Evolutionary conservation across 1,140 invertebrate genomes (phyloP).

Genomic region (Aleiodes sp.): DNA sequence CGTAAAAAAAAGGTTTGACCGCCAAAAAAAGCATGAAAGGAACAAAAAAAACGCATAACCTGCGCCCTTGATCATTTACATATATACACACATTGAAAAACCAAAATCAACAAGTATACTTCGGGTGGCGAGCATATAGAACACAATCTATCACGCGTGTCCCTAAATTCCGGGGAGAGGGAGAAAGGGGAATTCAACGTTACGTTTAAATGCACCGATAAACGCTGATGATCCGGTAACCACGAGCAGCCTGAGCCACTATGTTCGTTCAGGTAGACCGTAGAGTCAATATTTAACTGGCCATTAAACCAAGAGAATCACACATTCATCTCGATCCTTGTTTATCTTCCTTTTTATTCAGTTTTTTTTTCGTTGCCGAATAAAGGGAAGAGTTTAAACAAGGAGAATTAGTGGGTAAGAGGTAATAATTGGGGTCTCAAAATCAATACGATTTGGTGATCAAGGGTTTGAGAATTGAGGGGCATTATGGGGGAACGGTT

Average conservation of each 20-base stretch:
- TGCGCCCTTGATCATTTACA: not conserved
- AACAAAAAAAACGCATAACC: not conserved
- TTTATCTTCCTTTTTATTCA: too few relatives aligned
- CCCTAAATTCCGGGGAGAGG: not conserved
- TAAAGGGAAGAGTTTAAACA: too few relatives aligned
- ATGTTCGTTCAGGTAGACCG: conserved; percentile 41
- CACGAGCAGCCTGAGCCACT: conserved; percentile 6
- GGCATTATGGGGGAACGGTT: too few relatives aligned
- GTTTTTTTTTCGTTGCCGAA: too few relatives aligned
- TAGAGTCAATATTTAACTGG: conserved; percentile 52
- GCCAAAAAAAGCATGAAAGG: not conserved
- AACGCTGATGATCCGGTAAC: conserved; percentile 42
- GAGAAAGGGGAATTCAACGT: conserved; percentile 6
- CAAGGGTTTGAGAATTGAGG: too few relatives aligned
- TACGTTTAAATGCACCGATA: conserved; percentile 25
- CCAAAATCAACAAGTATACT: conserved; percentile 18
- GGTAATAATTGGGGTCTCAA: too few relatives aligned
- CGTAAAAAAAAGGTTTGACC: not conserved
- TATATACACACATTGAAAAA: not conserved
- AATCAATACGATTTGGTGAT: too few relatives aligned
- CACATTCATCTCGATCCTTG: not conserved
- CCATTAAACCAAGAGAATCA: conserved; percentile 45
- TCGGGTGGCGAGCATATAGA: not conserved
- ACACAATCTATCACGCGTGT: conserved; percentile 23
- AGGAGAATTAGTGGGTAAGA: too few relatives aligned